A percentile compares a stretch with the other conserved stretches of the same genome.
phyloP scores from a whole-genome alignment of 2,113 vertebrate species.

The Triplophysa tibetana region DNA sequence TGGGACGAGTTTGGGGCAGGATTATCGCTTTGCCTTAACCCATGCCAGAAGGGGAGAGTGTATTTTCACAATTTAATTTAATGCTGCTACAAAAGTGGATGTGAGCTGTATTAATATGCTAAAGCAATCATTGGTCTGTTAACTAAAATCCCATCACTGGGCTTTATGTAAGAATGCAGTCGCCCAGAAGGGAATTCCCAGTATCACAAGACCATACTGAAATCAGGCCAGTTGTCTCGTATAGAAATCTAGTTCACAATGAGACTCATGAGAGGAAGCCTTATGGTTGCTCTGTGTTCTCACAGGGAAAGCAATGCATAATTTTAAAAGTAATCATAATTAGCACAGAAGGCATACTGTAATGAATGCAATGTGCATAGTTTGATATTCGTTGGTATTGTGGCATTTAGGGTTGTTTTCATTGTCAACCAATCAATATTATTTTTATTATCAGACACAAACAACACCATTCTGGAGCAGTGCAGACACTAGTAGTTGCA shows the following conservation, averaged over 20 bases:
- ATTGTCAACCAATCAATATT: neutral
- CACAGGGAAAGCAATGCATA: constrained; percentile 14
- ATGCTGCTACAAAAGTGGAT: neutral
- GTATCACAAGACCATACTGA: constrained; percentile 25
- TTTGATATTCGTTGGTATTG: constrained; percentile 9
- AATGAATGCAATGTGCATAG: constrained; percentile 14
- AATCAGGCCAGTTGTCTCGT: constrained; percentile 43
- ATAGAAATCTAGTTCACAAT: constrained; percentile 40
- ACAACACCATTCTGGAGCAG: neutral
- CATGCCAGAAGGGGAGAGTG: neutral
- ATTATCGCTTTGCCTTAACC: too few relatives aligned
- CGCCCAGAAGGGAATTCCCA: constrained; percentile 33
- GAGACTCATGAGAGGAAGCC: constrained; percentile 12
- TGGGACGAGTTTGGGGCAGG: too few relatives aligned
- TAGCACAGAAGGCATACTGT: constrained; percentile 23
- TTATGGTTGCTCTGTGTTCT: constrained; percentile 15
- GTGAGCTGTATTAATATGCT: constrained; percentile 36
- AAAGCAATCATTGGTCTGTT: constrained; percentile 34
- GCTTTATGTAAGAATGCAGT: constrained; percentile 14
- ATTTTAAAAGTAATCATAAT: constrained; percentile 38
- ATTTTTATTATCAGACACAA: neutral
- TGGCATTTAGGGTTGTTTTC: neutral
- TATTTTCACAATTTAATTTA: neutral
- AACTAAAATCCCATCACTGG: constrained; percentile 15
- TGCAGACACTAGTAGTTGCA: neutral